Evolutionary conservation across 2,113 vertebrate species (phyloP), one percentile per base, ranked within the genome.

Genomic region (Corythoichthys intestinalis): DNA sequence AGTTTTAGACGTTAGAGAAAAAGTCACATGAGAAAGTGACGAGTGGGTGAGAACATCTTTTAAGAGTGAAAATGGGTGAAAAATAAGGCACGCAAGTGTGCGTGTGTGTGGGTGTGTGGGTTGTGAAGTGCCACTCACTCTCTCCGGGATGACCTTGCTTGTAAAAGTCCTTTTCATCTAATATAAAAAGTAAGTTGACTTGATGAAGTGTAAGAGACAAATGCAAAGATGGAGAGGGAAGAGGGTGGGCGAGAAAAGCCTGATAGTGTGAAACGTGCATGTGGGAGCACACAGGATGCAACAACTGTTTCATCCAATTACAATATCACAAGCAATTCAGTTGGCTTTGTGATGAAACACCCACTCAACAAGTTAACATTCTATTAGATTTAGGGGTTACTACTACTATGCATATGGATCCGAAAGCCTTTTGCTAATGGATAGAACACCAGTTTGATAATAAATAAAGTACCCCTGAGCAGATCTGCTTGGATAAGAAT

Each of bases 61-160:
- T 28, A 54, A 54, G 9, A 71, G 66, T 67, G 47, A 28, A 59
- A 66, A 67, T 14, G 17, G 2, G 4, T 65, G 20, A 66, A 57
- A 80, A 67, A 67, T 15, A 4, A 58, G 59, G n/a, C 15, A 8
- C n/a, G 49, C 50, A 52, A 52, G 54, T 57, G 54, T 50, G 49
- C 15, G 41, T 53, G 52, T 8, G 10, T 20, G 70, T 52, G 44
- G 48, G 46, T 61, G 37, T 13, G 17, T 60, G 41, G 13, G 67
- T 37, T 20, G 65, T 28, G 52, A 39, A 61, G 13, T 74, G 47
- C 66, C 17, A 9, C n/a, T 58, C 20, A 39, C 56, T 65, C 46
- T 61, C 66, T 6, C 64, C n/a, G 14, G 2, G 12, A 1, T 77
- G 75, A 79, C 74, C 76, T 77, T 71, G 57, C 9, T 73, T 56